Evolutionary conservation across 2,888 invertebrate species (phyloP).

Genomic region (Lepidocyrtinus sp.): DNA sequence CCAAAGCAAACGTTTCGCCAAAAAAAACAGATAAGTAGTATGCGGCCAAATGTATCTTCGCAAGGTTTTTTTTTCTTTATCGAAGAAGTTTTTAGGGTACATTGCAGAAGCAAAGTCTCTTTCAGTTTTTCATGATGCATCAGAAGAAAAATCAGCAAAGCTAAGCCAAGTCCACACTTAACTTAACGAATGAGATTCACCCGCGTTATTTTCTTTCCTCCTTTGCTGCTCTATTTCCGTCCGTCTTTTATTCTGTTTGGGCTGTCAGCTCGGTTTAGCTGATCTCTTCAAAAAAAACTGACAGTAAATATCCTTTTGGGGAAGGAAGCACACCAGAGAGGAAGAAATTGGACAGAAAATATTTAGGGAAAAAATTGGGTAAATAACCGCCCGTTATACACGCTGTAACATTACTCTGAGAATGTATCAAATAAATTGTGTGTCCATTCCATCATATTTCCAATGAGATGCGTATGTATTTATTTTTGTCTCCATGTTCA

Average conservation of each 20-base stretch:
- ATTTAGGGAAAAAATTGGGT: not conserved
- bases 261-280: constrained; percentile 51
- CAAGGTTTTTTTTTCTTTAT: not conserved
- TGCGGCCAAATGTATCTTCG: not conserved
- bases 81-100: not conserved
- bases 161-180: too few species aligned
- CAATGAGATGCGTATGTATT: constrained; percentile 15
- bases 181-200: not conserved
- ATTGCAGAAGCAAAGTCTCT: not conserved
- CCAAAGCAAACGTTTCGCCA: not conserved
- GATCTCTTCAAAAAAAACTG: constrained; percentile 51
- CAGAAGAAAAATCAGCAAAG: not conserved
- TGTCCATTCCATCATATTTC: not conserved
- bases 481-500: not conserved
- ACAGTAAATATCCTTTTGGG: constrained; percentile 56
- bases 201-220: not conserved
- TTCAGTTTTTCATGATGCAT: not conserved
- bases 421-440: constrained; percentile 15
- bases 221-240: constrained; percentile 45
- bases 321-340: constrained; percentile 21
- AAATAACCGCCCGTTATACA: not conserved
- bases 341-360: constrained; percentile 10
- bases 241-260: constrained; percentile 40
- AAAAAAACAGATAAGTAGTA: not conserved
- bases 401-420: constrained; percentile 9